Percentiles rank a stretch among this genome's conserved stretches.
Evolutionary conservation across 2,113 vertebrate genomes (phyloP).

Genomic region (Caracal caracal): DNA sequence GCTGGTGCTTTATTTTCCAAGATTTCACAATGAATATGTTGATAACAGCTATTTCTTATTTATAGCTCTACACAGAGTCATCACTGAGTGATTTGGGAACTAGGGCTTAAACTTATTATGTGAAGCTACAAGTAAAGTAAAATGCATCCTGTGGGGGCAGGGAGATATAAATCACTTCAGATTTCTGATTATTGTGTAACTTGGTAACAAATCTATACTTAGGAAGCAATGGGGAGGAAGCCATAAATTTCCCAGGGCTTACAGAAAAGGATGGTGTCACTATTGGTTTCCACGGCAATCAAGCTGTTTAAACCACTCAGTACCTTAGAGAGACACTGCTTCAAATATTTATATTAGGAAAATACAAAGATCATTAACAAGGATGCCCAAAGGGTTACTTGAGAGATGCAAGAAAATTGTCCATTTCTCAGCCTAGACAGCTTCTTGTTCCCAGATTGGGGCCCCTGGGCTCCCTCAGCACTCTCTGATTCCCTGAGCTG

Average conservation of each 20-base stretch:
- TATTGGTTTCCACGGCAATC: not conserved
- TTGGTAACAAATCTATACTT: not conserved
- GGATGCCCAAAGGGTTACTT: not conserved
- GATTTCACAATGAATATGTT: not conserved
- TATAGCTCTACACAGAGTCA: not conserved
- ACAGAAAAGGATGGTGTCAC: too few species aligned
- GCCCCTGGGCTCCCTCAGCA: not conserved
- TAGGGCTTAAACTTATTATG: not conserved
- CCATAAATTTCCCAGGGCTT: not conserved
- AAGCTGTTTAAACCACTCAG: not conserved
- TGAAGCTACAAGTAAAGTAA: not conserved
- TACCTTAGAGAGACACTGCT: not conserved
- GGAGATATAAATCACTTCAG: not conserved
- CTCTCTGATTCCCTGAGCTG: not conserved
- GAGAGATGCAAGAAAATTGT: not conserved
- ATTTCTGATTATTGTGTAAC: not conserved
- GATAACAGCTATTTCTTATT: not conserved
- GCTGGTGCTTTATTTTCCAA: not conserved
- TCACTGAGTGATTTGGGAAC: not conserved
- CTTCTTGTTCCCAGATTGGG: not conserved
- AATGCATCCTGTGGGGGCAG: not conserved
- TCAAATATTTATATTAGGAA: not conserved
- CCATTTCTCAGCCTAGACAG: not conserved
- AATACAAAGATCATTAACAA: not conserved
- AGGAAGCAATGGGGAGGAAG: not conserved